Percentiles rank a stretch among this genome's conserved stretches.
These are phyloP conservation scores for Geotrypetes seraphini DNA, from an alignment of 2,797 vertebrate species.

Conservation along the genomic window DNA sequence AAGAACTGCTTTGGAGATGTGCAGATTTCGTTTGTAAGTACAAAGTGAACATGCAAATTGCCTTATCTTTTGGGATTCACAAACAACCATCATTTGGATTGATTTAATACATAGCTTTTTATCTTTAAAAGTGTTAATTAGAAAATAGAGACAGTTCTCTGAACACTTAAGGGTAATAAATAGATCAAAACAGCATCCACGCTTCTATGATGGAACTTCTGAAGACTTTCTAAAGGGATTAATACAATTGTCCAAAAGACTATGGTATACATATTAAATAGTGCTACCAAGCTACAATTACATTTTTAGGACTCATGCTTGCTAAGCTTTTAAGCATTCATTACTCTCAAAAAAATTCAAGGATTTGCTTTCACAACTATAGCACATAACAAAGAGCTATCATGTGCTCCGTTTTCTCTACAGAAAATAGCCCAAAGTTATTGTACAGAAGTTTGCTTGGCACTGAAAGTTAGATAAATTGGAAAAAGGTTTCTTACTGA, in stretches of 20 bases:
- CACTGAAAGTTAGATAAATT: too few relatives aligned
- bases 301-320: constrained; percentile 57
- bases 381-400: too few relatives aligned
- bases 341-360: constrained; percentile 16
- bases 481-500: too few relatives aligned
- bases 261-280: constrained; percentile 68
- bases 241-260: constrained; percentile 73
- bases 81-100: constrained; percentile 97
- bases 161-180: constrained; percentile 84
- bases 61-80: constrained; percentile 97
- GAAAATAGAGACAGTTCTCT: constrained; percentile 87
- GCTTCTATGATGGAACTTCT: constrained; percentile 67
- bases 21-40: constrained; percentile 94
- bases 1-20: constrained; percentile 81
- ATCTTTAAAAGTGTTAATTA: constrained; percentile 99
- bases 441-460: too few relatives aligned
- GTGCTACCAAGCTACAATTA: constrained; percentile 63
- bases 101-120: constrained; percentile 98
- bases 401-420: background rate
- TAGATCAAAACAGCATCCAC: constrained; percentile 73
- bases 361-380: too few relatives aligned
- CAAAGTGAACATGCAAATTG: constrained; percentile 97
- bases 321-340: constrained; percentile 44
- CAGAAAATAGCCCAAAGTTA: too few relatives aligned
- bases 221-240: constrained; percentile 69